Evolutionary conservation across 2,888 invertebrate species (phyloP), one percentile per base, ranked within the genome.

Genomic region (Acheta domesticus): DNA sequence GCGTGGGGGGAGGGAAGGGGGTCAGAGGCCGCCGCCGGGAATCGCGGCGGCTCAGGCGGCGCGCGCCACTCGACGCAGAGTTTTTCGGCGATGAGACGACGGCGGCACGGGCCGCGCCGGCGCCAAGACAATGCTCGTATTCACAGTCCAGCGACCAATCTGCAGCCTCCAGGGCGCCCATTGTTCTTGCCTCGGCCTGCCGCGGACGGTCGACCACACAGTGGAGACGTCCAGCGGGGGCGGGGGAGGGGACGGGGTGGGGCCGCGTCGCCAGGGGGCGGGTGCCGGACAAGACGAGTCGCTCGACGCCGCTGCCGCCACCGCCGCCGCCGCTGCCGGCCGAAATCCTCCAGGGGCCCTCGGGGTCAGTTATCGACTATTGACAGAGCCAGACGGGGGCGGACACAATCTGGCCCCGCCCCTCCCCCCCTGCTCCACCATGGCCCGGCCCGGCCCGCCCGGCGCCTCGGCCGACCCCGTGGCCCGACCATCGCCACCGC

Each of bases 131-230:
- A 62, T 62, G n/a, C 16, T 11, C 62, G 62, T 11, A 62, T 62
- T 62, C 62, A 62, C 62, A 11, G 62, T 62, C 62, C 62, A 62
- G 62, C 62, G 62, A 62, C 62, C 62, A 62, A 62, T 62, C 62
- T 62, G 62, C 62, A 12, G 62, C 62, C 14, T 62, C 12, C 62
- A 14, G 62, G 62, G 16, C 62, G 62, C 62, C 62, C 16, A 62
- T 62, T 62, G 62, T 62, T 62, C 62, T 62, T 62, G 62, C 62
- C n/a, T 5, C 16, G 62, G n/a, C 62, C 62, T 14, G n/a, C 62
- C 62, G 62, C 16, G 16, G n/a, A n/a, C 62, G 62, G 16, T 19
- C 62, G 8, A 62, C 16, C 62, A 11, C 16, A 62, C 62, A 62
- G 62, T 62, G 62, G 62, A 36, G 36, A 36, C 36, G 36, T 36